Base-by-base conservation (phyloP, 2,113 vertebrate species). In the Oryzias curvinotus region DNA sequence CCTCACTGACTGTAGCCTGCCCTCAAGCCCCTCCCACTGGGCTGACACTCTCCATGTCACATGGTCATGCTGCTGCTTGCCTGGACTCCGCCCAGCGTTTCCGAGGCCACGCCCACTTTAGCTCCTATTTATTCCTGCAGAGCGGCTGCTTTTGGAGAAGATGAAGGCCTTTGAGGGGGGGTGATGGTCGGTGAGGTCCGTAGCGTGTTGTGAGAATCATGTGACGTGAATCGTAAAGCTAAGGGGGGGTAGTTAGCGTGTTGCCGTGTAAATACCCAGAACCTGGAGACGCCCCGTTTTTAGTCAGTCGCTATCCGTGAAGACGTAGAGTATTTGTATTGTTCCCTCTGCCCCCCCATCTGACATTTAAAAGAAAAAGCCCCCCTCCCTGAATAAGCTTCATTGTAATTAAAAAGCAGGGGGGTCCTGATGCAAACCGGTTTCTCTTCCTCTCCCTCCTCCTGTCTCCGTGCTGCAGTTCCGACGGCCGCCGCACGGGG, bases 271-370 rank as follows among this genome's bases (percentile, higher is more conserved):
- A 89, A 90, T 90, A 88, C 65, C 85, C 83, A 87, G 72, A 84
- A 85, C 72, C 85, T 82, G 87, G 84, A 69, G 65, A 81, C 84
- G 71, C 62, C 82, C 83, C 76, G 82, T 80, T 88, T 88, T 87
- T 88, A 89, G 87, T 88, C 89, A 84, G 83, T 89, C 80, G 78
- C 83, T 91, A 86, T 88, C 77, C 87, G 89, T 92, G 89, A 91
- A 91, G 83, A 90, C 79, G 68, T 92, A 87, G 81, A 85, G 90
- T 90, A 87, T 88, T 86, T 85, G 88, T 89, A 78, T 71, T 65
- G 77, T 85, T 72, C 74, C 60, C 66, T 65, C 51, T 42, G 46
- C 19, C 14, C 14, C 15, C 47, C 4, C 43, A 46, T 84, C 71
- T 55, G 82, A 81, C 68, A 75, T 82, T 68, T 73, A 62, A 65